Evolutionary conservation across 2,888 invertebrate genomes (phyloP).

Genomic region (Beris chalybata): DNA sequence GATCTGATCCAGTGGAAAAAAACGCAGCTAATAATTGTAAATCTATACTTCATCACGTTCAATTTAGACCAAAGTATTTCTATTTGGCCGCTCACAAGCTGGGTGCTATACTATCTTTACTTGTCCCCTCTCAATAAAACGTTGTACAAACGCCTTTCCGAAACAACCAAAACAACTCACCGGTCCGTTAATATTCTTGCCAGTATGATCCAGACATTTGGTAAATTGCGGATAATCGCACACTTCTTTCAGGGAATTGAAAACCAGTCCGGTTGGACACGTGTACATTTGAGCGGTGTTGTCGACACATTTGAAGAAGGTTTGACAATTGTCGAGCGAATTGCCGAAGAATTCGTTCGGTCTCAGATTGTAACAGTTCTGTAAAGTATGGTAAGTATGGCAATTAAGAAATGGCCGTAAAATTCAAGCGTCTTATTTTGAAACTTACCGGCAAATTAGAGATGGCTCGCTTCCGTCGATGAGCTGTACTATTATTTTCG

Average conservation of each 20-base stretch:
- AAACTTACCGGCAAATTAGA: constrained; percentile 10
- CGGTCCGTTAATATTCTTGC: constrained; percentile 4
- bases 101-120: too few relatives aligned
- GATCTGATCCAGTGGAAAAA: too few relatives aligned
- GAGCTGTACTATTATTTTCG: not conserved
- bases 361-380: constrained; percentile 1
- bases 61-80: too few relatives aligned
- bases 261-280: constrained; percentile 36
- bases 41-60: too few relatives aligned
- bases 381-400: too few relatives aligned
- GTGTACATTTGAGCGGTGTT: constrained; percentile 28
- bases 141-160: too few relatives aligned
- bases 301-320: constrained; percentile 40
- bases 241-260: constrained; percentile 27
- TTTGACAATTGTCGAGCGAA: constrained; percentile 27
- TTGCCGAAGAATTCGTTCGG: constrained; percentile 12
- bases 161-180: not conserved
- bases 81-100: too few relatives aligned
- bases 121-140: too few relatives aligned
- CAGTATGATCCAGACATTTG: constrained; percentile 27
- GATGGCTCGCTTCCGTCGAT: constrained; percentile 6
- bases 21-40: too few relatives aligned
- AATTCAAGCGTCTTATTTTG: too few relatives aligned
- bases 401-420: too few relatives aligned
- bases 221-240: constrained; percentile 35